Evolutionary conservation across 1,140 invertebrate species (phyloP), one percentile per base, ranked within the genome.

Genomic region (Atta colombica): DNA sequence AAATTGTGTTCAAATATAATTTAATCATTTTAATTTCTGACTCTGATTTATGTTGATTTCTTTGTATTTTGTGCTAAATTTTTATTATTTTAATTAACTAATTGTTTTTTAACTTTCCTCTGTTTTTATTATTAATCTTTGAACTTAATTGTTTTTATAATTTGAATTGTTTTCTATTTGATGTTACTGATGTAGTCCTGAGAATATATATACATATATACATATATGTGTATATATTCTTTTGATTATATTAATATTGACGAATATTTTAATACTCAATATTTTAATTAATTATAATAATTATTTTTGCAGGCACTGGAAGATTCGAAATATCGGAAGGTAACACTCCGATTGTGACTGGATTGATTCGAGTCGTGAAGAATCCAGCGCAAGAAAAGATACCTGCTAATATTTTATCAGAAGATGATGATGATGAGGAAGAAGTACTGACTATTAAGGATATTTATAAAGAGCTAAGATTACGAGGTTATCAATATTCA

Each of bases 401-500:
- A 12, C 53, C 86, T 35, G 14, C 51, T 25, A 4, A 66, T 21
- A 0, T 78, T 14, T 14, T 90, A 2, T n/a, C 25, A 0, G 55
- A 77, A 10, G 74, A 84, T 12, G 60, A 90, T 12, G 60, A 90
- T 0, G 88, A 92, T 12, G 92, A 93, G 35, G 93, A 95, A 85
- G 66, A 95, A 85, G 65, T 86, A 7, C 90, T 97, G 82, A 96
- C 96, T 0, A 95, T 95, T 0, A 97, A 97, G 74, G 99, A 99
- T 93, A 96, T 99, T 74, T 99, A 99, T 94, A 99, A 99, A 93
- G 99, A 99, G 94, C 94, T 99, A 0, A 96, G 97, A 91, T 96
- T 99, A 0, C 96, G 98, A 91, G 99, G 99, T 0, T 99, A 99
- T 93, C 97, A 99, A 86, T 99, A 99, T 94, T 97, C 96, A 31